phyloP scores from a whole-genome alignment of 2,888 invertebrate genomes.

The Volucella bombylans region DNA sequence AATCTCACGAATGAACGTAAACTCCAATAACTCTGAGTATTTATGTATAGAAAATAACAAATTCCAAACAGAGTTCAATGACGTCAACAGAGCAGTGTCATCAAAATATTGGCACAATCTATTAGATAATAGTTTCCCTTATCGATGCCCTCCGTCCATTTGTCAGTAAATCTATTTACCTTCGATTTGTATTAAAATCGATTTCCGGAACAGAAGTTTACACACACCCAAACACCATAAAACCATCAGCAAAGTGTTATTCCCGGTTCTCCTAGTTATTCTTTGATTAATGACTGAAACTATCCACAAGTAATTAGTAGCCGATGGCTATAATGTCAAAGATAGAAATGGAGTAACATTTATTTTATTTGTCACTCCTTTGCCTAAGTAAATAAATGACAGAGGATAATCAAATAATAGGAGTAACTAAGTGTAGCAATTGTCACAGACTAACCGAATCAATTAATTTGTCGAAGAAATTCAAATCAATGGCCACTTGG shows the following conservation, averaged over 20 bases:
- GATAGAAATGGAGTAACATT: neutral
- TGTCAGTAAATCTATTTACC: too few species aligned
- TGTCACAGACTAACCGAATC: conserved; percentile 3
- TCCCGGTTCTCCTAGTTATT: conserved; percentile 1
- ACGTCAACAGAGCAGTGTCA: too few species aligned
- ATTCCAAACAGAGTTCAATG: too few species aligned
- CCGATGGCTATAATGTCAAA: conserved; percentile 23
- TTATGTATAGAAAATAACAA: too few species aligned
- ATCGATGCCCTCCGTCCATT: too few species aligned
- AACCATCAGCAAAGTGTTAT: conserved; percentile 2
- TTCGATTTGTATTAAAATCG: neutral
- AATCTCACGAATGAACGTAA: too few species aligned
- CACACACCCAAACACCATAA: neutral
- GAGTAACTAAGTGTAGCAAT: conserved; percentile 6
- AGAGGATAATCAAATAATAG: conserved; percentile 27
- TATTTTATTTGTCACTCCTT: conserved; percentile 23
- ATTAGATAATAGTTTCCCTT: too few species aligned
- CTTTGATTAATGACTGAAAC: conserved; percentile 27
- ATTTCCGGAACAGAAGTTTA: neutral
- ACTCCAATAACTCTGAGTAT: too few species aligned
- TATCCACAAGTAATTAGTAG: conserved; percentile 30
- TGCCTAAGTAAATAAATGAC: conserved; percentile 26
- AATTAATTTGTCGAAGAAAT: conserved; percentile 4
- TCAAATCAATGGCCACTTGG: conserved; percentile 7
- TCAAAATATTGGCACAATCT: too few species aligned